These are phyloP conservation scores for human (Homo sapiens) DNA, from an alignment of 2,113 vertebrate genomes.

Conservation along the genomic window DNA sequence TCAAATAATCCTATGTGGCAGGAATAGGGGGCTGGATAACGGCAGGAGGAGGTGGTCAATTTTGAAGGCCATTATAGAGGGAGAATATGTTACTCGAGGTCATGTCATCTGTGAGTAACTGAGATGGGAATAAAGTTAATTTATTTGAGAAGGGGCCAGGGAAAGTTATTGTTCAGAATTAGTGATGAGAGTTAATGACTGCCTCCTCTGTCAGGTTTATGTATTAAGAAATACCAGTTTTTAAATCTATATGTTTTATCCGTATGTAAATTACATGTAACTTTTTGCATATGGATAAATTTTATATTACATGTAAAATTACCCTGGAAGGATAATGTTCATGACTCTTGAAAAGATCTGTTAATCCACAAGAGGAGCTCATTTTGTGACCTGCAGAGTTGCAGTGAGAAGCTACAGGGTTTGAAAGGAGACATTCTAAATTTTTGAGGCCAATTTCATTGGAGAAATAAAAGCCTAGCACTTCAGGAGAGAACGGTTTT, in stretches of 20 bases:
- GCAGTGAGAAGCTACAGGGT: not conserved
- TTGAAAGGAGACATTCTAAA: not conserved
- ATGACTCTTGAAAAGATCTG: not conserved
- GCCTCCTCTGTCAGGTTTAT: not conserved
- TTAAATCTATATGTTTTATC: not conserved
- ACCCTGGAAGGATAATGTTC: not conserved
- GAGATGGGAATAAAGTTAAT: not conserved
- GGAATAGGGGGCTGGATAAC: not conserved
- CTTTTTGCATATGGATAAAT: not conserved
- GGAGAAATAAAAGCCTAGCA: not conserved
- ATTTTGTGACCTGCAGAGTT: not conserved
- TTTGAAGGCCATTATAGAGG: not conserved
- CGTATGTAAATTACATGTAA: not conserved
- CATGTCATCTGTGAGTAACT: not conserved
- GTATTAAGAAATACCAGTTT: not conserved
- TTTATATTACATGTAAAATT: not conserved
- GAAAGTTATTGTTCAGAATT: not conserved
- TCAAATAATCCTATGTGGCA: not conserved
- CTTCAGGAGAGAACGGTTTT: not conserved
- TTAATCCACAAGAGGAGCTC: not conserved
- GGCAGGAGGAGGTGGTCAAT: not conserved
- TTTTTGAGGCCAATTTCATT: not conserved
- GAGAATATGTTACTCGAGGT: not conserved
- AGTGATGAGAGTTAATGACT: not conserved
- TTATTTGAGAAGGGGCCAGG: not conserved